Conservation (phyloP, 1,140 invertebrate genomes). For the Andrena cerasifolii region DNA sequence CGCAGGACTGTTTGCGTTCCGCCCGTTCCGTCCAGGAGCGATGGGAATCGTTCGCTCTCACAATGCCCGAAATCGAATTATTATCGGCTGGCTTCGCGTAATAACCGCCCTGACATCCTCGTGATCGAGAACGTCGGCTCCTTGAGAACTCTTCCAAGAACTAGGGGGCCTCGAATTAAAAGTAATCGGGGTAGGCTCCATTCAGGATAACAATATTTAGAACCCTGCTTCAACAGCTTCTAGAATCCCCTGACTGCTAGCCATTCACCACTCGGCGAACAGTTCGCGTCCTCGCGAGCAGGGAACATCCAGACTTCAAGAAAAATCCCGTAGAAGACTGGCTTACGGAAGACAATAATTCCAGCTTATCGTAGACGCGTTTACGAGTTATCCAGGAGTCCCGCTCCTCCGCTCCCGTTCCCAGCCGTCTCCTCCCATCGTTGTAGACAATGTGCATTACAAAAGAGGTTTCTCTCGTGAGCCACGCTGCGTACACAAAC, state of each 20-base stretch:
- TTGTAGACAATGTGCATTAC: slow-evolving; percentile 68
- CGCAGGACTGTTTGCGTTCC: slow-evolving; percentile 38
- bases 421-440: slow-evolving; percentile 43
- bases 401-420: not conserved
- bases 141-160: not conserved
- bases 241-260: too few species aligned
- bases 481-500: slow-evolving; percentile 23
- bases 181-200: too few species aligned
- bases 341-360: not conserved
- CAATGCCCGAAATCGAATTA: slow-evolving; percentile 47
- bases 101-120: slow-evolving; percentile 16
- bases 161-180: not conserved
- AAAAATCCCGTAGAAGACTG: not conserved
- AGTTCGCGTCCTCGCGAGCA: not conserved
- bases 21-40: slow-evolving; percentile 33
- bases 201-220: not conserved
- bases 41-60: slow-evolving; percentile 38
- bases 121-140: not conserved
- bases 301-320: not conserved
- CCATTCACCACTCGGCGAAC: too few species aligned
- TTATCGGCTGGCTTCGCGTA: slow-evolving; percentile 31
- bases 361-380: not conserved
- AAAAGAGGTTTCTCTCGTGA: slow-evolving; percentile 63
- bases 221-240: too few species aligned
- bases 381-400: not conserved